Conservation (phyloP, 2,888 invertebrate species). For the Hemicrepidius hirtus region DNA sequence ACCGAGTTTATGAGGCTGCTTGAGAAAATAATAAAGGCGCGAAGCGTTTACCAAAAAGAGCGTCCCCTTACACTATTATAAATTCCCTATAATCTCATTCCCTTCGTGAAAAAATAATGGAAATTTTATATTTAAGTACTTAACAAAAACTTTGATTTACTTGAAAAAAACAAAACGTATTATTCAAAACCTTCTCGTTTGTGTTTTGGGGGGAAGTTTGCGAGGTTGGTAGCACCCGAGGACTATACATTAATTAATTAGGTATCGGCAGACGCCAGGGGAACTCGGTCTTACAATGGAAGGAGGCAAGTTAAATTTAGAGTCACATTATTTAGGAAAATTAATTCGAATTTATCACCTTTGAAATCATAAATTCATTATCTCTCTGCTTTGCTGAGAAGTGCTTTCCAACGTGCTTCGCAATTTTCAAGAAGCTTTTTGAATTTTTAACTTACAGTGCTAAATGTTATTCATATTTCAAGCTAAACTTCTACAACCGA, state of each 20-base stretch:
- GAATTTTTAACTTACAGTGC: constrained; percentile 12
- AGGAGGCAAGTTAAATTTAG: constrained; percentile 30
- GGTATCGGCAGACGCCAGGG: constrained; percentile 33
- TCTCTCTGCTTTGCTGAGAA: constrained; percentile 15
- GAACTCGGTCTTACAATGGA: constrained; percentile 28
- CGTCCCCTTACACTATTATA: constrained; percentile 16
- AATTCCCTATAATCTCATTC: constrained; percentile 15
- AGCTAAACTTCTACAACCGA: not conserved
- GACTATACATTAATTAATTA: constrained; percentile 36
- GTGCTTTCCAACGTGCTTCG: constrained; percentile 17
- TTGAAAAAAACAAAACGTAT: constrained; percentile 14
- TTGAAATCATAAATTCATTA: constrained; percentile 32
- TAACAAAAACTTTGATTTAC: constrained; percentile 27
- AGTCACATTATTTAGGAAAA: constrained; percentile 32
- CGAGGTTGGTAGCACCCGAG: constrained; percentile 15
- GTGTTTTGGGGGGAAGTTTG: constrained; percentile 14
- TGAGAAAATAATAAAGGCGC: constrained; percentile 21
- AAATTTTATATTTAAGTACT: constrained; percentile 29
- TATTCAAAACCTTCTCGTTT: constrained; percentile 20
- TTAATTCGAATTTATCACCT: constrained; percentile 30
- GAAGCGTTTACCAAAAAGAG: constrained; percentile 2
- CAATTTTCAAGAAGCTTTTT: constrained; percentile 11
- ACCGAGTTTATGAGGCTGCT: constrained; percentile 17
- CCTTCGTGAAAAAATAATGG: constrained; percentile 13
- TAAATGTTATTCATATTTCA: not conserved